Percentiles rank a stretch among this genome's conserved stretches.
Evolutionary conservation across 1,140 invertebrate genomes (phyloP).

Genomic region (Mizuhopecten yessoensis): DNA sequence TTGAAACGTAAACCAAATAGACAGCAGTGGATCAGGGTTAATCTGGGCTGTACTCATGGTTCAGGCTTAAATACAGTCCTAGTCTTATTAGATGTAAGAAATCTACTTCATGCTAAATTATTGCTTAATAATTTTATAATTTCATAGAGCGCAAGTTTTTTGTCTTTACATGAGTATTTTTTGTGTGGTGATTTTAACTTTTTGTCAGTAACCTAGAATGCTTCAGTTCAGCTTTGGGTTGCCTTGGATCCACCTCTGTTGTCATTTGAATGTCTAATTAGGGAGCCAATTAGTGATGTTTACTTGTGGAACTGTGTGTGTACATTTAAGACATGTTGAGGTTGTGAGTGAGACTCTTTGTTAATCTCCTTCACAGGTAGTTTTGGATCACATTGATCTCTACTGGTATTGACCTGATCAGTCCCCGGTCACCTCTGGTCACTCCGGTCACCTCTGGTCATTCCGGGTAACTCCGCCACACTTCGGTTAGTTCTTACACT

Average conservation of each 20-base stretch:
- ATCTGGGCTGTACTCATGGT: background rate
- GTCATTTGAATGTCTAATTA: no score
- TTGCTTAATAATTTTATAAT: no score
- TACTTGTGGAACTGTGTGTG: no score
- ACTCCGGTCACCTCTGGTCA: no score
- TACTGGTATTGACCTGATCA: slow-evolving; percentile 72
- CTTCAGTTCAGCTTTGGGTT: background rate
- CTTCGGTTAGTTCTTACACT: background rate
- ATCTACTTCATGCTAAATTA: background rate
- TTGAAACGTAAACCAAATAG: background rate
- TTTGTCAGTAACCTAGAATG: background rate
- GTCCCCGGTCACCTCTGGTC: slow-evolving; percentile 6
- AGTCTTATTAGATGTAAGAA: background rate
- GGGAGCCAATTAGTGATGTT: no score
- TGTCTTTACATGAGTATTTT: background rate
- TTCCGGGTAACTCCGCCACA: background rate
- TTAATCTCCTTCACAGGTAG: slow-evolving; percentile 71
- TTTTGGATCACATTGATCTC: slow-evolving; percentile 79
- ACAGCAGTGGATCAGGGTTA: background rate
- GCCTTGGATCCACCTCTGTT: background rate
- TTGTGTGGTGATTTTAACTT: background rate
- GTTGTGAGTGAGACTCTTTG: slow-evolving; percentile 47
- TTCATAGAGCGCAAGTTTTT: background rate
- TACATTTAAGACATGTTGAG: background rate
- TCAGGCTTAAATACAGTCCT: no score